Conservation (phyloP, 2,888 invertebrate genomes). For the Rugalucina vietnamica region DNA sequence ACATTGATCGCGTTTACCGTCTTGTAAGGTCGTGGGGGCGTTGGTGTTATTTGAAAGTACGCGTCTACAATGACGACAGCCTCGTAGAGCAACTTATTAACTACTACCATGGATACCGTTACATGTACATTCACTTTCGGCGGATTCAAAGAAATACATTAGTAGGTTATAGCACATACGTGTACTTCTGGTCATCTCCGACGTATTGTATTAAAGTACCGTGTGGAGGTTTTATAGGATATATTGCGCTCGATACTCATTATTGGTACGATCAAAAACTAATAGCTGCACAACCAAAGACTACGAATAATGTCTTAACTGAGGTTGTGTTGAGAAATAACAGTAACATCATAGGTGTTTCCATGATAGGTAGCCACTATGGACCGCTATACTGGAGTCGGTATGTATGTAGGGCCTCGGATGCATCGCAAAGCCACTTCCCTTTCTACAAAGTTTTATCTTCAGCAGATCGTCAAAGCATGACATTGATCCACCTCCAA, state of each 20-base stretch:
- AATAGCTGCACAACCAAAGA: background rate
- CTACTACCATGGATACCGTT: background rate
- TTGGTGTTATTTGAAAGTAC: background rate
- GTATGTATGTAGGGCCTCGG: too few relatives aligned
- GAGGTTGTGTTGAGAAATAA: too few relatives aligned
- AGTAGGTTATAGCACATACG: background rate
- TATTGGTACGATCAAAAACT: background rate
- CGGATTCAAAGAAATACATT: background rate
- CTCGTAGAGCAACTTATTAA: background rate
- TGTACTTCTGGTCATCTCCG: background rate
- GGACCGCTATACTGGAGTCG: too few relatives aligned
- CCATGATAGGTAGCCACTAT: too few relatives aligned
- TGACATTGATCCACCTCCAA: too few relatives aligned
- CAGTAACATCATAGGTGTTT: too few relatives aligned
- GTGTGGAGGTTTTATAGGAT: background rate
- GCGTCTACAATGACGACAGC: background rate
- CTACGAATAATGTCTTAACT: too few relatives aligned
- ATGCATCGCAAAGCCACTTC: too few relatives aligned
- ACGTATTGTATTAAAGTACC: background rate
- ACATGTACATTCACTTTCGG: background rate
- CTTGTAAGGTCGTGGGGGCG: background rate
- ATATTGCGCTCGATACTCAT: background rate
- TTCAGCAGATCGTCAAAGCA: too few relatives aligned
- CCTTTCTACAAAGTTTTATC: too few relatives aligned
- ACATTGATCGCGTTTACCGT: background rate